Evolutionary conservation across 2,113 vertebrate genomes (phyloP), one percentile per base, ranked within the genome.

Genomic region (Caretta caretta): DNA sequence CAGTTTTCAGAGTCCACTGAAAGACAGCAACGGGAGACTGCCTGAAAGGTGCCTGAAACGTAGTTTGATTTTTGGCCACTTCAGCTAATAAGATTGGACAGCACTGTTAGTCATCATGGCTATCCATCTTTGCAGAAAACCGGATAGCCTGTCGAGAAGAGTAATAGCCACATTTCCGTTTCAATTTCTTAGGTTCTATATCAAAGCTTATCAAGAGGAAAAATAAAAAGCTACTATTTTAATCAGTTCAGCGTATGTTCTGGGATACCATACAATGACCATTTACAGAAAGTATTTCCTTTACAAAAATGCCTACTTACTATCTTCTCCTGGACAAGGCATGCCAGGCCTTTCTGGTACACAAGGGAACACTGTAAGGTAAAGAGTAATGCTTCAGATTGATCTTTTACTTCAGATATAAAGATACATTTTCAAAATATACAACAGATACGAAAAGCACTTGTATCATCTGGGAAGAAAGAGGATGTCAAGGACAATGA

Each of bases 281-380:
- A 49, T 92, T 90, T 59, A 50, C 22, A 86, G 54, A 59, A 92
- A 13, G 19, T 57, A 57, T 59, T 50, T 83, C 72, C 24, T 92
- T 57, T 76, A 89, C 4, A 96, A 95, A 94, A 59, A 91, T 25
- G 87, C 80, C 53, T 83, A 98, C 99, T 99, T 97, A 99, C 99
- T 99, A 81, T 99, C 99, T 98, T 99, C 99, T 96, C 99, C 99
- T 19, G 99, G 98, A 97, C 99, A 99, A 2, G 99, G 99, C 99
- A 99, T 99, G 88, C 99, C 99, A 92, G 99, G 99, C 93, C 99
- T 99, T 97, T 99, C 99, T 86, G 99, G 99, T 87, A 99, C 95
- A 98, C 99, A 99, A 11, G 99, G 99, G 91, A 99, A 99, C n/a
- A 99, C 99, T 99, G 97, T 78, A 95, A 97, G 69, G 90, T 91